Percentiles rank a stretch among this genome's conserved stretches.
Conservation (phyloP, 2,113 vertebrate species). For the Crocuta crocuta region DNA sequence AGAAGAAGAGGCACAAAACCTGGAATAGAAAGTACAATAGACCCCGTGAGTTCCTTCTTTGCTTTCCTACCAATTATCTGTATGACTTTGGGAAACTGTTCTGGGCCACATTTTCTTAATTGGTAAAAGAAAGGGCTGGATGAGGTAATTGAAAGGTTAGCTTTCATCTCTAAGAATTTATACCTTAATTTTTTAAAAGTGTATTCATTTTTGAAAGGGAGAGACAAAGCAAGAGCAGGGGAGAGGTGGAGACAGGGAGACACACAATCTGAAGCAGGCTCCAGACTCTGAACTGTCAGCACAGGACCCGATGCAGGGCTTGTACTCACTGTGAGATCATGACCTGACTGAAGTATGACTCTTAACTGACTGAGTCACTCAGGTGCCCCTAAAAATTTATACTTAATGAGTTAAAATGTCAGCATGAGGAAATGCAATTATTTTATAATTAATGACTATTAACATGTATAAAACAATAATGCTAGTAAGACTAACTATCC, state of each 20-base stretch:
- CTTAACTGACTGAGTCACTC: too few species aligned
- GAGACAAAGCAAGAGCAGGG: too few species aligned
- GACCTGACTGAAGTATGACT: too few species aligned
- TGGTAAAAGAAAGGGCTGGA: conserved; percentile 31
- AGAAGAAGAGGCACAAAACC: conserved; percentile 1
- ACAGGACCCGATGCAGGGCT: too few species aligned
- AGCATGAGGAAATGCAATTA: conserved; percentile 2
- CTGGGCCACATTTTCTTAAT: neutral
- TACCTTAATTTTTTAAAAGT: too few species aligned
- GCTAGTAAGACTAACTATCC: neutral
- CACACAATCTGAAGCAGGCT: too few species aligned
- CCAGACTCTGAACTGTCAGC: too few species aligned
- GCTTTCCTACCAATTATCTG: neutral
- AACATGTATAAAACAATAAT: neutral
- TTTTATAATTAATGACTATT: conserved; percentile 25
- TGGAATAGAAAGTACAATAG: neutral
- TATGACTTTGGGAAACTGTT: neutral
- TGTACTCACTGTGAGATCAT: too few species aligned
- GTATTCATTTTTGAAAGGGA: too few species aligned
- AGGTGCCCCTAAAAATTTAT: neutral
- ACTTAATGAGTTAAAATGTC: conserved; percentile 34
- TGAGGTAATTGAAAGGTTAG: conserved; percentile 48
- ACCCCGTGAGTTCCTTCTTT: neutral
- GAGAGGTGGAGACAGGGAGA: too few species aligned
- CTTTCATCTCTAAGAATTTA: neutral